Conservation (phyloP, 2,888 invertebrate species). For the Clistopyga incitator region DNA sequence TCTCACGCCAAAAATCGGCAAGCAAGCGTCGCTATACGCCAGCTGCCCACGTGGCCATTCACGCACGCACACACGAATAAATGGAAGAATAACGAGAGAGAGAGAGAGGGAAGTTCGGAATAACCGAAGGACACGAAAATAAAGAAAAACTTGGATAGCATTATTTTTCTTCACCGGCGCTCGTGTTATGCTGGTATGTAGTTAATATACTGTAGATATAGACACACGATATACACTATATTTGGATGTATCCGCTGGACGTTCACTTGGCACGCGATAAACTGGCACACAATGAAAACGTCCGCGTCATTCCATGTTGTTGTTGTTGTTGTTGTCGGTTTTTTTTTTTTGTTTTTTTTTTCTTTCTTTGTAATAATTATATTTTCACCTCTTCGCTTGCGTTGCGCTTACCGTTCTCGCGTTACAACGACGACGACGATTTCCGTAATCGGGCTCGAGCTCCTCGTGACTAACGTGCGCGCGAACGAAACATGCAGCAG, state of each 20-base stretch:
- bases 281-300: constrained; percentile 12
- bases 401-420: constrained; percentile 63
- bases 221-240: not conserved
- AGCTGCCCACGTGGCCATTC: constrained; percentile 64
- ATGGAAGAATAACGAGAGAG: not conserved
- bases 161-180: not conserved
- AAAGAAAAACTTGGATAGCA: not conserved
- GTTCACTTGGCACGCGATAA: constrained; percentile 34
- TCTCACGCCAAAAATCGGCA: constrained; percentile 54
- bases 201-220: not conserved
- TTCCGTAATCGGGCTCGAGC: constrained; percentile 43
- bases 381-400: not conserved
- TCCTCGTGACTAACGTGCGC: constrained; percentile 46
- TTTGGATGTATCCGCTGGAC: not conserved
- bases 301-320: constrained; percentile 3
- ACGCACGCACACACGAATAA: constrained; percentile 9
- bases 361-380: not conserved
- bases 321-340: no score
- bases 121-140: no score
- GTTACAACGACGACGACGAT: constrained; percentile 50
- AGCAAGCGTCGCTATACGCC: not conserved
- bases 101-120: not conserved
- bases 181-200: not conserved
- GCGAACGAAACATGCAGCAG: constrained; percentile 61
- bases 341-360: constrained; percentile 15